A percentile compares a stretch with the other conserved stretches of the same genome.
phyloP scores from a whole-genome alignment of 1,140 invertebrate species.

The Eumaeus atala region DNA sequence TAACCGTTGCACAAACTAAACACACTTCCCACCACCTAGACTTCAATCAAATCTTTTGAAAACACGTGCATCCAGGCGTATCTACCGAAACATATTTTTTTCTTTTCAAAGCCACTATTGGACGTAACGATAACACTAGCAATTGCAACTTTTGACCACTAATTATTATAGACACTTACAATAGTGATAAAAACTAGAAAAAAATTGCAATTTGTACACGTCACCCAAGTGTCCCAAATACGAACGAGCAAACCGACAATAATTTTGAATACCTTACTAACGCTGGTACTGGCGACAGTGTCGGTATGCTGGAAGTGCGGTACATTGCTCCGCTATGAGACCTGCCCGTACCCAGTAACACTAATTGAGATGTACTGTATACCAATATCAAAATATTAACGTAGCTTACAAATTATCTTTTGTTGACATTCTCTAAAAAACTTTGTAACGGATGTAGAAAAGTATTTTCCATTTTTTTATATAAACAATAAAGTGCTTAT shows the following conservation, averaged over 20 bases:
- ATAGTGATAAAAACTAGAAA: slow-evolving; percentile 14
- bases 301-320: slow-evolving; percentile 91
- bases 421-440: too few relatives aligned
- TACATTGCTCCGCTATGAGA: slow-evolving; percentile 81
- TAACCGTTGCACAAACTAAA: background rate
- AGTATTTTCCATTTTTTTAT: too few relatives aligned
- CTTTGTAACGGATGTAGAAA: too few relatives aligned
- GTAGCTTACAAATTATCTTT: too few relatives aligned
- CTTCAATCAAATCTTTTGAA: background rate
- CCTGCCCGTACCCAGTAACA: slow-evolving; percentile 55
- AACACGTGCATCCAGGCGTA: background rate
- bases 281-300: slow-evolving; percentile 82
- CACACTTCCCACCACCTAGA: slow-evolving; percentile 19
- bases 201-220: slow-evolving; percentile 37
- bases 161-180: background rate
- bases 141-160: slow-evolving; percentile 4
- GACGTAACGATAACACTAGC: background rate
- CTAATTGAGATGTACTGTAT: slow-evolving; percentile 13
- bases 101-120: background rate
- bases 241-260: slow-evolving; percentile 42
- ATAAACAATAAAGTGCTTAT: too few relatives aligned
- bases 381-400: background rate
- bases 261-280: slow-evolving; percentile 82
- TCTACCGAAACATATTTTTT: background rate
- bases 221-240: slow-evolving; percentile 38